Evolutionary conservation across 2,113 vertebrate species (phyloP), one percentile per base, ranked within the genome.

Genomic region (Gallinago jamesoni): DNA sequence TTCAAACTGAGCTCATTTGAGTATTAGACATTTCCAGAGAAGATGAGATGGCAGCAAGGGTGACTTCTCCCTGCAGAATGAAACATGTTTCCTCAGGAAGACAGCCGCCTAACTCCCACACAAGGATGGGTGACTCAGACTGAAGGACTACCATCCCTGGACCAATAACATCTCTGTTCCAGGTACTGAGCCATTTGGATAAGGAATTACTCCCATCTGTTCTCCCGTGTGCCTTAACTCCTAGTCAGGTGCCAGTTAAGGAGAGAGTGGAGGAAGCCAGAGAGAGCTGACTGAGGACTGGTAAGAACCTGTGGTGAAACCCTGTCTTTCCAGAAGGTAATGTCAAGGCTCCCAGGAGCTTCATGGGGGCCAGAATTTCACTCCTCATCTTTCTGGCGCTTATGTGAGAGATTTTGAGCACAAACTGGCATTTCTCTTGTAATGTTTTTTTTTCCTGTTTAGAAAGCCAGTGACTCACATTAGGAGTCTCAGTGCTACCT

Each of bases 61-160:
- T 89, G 92, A 95, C 79, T 96, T 94, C 75, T 95, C 77, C 57
- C 66, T 79, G 92, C 62, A 87, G 86, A 96, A 96, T 4, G 45
- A 85, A 94, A 95, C 89, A 69, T 74, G 94, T 92, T 89, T 68
- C 85, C 84, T 95, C 92, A 95, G 83, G 94, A 94, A 94, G 52
- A 48, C 73, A 95, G 77, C 69, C 6, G 83, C 95, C 89, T 62
- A 16, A 64, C 94, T 94, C 96, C 95, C 91, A 94, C 95, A 79
- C 80, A 33, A 16, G 77, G 80, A 84, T 24, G 81, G 63, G 22
- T 96, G 96, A 96, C 67, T 96, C 96, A 96, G 90, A 33, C 62
- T 52, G 55, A 62, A 95, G 94, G 73, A 66, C 86, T 94, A 33
- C 62, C 48, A 48, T 37, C 50, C 84, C 70, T 20, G 87, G 81